phyloP scores from a whole-genome alignment of 2,113 vertebrate genomes.

The Percina caprodes region DNA sequence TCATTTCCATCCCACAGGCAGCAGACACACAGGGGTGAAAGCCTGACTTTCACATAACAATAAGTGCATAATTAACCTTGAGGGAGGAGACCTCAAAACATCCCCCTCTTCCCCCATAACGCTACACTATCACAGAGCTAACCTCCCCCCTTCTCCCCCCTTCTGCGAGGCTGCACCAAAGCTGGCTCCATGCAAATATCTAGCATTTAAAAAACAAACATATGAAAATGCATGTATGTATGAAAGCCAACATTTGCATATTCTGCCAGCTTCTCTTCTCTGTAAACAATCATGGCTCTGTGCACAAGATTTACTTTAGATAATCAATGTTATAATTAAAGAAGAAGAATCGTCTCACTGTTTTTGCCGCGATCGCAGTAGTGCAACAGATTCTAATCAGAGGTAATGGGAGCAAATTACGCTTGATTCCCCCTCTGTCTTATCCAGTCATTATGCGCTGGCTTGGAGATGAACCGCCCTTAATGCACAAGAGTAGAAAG shows the following conservation, averaged over 20 bases:
- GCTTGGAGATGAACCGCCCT: conserved; percentile 23
- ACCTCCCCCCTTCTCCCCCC: background rate
- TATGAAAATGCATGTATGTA: conserved; percentile 4
- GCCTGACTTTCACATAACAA: conserved; percentile 70
- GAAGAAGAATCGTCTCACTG: conserved; percentile 25
- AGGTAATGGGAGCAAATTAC: conserved; percentile 58
- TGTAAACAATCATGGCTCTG: conserved; percentile 24
- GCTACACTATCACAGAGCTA: conserved; percentile 5
- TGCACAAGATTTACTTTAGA: conserved; percentile 40
- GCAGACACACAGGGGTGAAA: conserved; percentile 54
- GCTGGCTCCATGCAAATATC: conserved; percentile 49
- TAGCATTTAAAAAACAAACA: conserved; percentile 28
- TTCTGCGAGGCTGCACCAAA: conserved; percentile 9
- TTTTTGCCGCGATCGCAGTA: conserved; percentile 25
- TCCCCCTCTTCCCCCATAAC: background rate
- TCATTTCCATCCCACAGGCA: conserved; percentile 45
- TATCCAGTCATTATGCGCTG: conserved; percentile 39
- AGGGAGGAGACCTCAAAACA: conserved; percentile 50
- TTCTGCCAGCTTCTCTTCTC: conserved; percentile 1
- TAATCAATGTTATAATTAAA: conserved; percentile 62
- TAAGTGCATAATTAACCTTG: conserved; percentile 75
- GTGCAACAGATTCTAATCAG: conserved; percentile 61
- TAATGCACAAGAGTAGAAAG: background rate
- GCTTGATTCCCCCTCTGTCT: conserved; percentile 23
- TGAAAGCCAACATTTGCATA: conserved; percentile 51